Conservation (phyloP, 2,797 vertebrate species). For the Xenentodon cancila region DNA sequence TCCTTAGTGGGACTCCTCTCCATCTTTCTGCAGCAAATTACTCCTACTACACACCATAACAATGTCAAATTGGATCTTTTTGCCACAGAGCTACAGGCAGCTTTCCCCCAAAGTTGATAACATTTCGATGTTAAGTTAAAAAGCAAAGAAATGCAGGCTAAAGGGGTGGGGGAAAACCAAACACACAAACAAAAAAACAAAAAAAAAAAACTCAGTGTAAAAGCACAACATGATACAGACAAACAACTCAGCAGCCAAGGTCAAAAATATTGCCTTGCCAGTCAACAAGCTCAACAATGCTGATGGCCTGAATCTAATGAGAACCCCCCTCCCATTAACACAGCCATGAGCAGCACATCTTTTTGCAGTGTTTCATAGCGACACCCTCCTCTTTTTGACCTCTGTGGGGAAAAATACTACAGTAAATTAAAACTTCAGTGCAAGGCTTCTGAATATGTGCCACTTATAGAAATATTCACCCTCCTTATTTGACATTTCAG, state of each 20-base stretch:
- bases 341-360: conserved; percentile 55
- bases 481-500: too few relatives aligned
- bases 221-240: conserved; percentile 73
- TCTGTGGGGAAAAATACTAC: conserved; percentile 60
- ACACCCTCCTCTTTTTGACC: conserved; percentile 65
- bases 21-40: conserved; percentile 43
- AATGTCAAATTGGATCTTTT: conserved; percentile 31
- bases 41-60: conserved; percentile 19
- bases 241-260: conserved; percentile 62
- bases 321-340: conserved; percentile 43
- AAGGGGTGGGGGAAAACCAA: conserved; percentile 28
- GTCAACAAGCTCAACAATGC: conserved; percentile 68
- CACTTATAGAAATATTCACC: too few relatives aligned
- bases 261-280: conserved; percentile 77
- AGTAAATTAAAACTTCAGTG: conserved; percentile 66
- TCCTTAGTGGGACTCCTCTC: conserved; percentile 47
- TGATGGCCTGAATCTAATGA: conserved; percentile 69
- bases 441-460: conserved; percentile 20
- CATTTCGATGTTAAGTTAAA: conserved; percentile 51
- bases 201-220: conserved; percentile 45
- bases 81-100: conserved; percentile 5
- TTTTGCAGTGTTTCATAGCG: conserved; percentile 38
- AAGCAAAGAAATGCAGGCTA: conserved; percentile 60
- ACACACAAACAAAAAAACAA: too few relatives aligned
- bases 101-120: conserved; percentile 26